These are phyloP conservation scores for Morpho achilles DNA, from an alignment of 2,888 invertebrate species.

Conservation along the genomic window DNA sequence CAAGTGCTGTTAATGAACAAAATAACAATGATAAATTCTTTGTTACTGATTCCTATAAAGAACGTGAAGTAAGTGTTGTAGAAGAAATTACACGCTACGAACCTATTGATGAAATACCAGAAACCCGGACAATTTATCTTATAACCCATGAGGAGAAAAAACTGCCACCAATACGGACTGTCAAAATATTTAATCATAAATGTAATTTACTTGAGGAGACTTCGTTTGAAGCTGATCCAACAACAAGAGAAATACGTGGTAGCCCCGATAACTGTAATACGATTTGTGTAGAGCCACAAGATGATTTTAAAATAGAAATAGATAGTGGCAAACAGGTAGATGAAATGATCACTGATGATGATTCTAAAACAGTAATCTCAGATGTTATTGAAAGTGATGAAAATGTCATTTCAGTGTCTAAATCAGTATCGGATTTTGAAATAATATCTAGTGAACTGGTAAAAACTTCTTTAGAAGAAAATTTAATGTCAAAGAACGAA, in stretches of 20 bases:
- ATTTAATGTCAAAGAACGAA: too few species aligned
- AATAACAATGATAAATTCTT: slow-evolving; percentile 67
- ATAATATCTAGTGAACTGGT: neutral
- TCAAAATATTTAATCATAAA: slow-evolving; percentile 79
- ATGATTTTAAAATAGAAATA: too few species aligned
- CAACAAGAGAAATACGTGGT: neutral
- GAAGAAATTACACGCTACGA: slow-evolving; percentile 53
- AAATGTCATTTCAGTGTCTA: too few species aligned
- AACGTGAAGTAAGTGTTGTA: slow-evolving; percentile 48
- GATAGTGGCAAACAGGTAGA: too few species aligned
- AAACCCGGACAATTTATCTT: slow-evolving; percentile 78
- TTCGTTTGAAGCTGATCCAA: slow-evolving; percentile 11
- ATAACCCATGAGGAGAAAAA: slow-evolving; percentile 87
- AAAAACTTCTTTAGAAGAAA: neutral
- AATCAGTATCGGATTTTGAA: neutral
- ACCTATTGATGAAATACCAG: slow-evolving; percentile 46
- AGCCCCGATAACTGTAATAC: too few species aligned
- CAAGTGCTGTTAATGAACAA: slow-evolving; percentile 48
- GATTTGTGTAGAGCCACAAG: too few species aligned
- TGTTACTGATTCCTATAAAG: slow-evolving; percentile 42
- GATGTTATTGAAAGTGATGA: too few species aligned
- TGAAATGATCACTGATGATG: too few species aligned
- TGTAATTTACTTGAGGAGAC: slow-evolving; percentile 74
- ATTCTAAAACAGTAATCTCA: too few species aligned
- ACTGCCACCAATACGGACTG: slow-evolving; percentile 80